Evolutionary conservation across 2,888 invertebrate species (phyloP).

Genomic region (Digitonthophagus gazella): DNA sequence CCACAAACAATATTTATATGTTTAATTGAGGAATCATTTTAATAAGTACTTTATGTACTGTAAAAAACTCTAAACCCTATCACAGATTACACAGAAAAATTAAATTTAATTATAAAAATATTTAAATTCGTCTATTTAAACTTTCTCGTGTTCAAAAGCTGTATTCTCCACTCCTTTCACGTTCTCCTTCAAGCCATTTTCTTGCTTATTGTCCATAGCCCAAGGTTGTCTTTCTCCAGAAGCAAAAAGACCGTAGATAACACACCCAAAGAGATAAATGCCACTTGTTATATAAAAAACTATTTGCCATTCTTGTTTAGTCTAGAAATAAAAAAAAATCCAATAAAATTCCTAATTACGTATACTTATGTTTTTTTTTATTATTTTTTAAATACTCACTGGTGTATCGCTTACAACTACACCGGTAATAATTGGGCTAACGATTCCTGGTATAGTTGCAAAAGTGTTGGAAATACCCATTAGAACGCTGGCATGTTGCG

Average conservation of each 20-base stretch:
- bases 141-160: conserved; percentile 9
- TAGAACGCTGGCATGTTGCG: conserved; percentile 85
- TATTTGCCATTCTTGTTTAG: conserved; percentile 68
- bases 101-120: conserved; percentile 3
- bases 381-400: conserved; percentile 45
- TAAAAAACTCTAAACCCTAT: conserved; percentile 10
- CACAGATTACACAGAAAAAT: conserved; percentile 7
- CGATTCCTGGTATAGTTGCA: conserved; percentile 87
- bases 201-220: conserved; percentile 57
- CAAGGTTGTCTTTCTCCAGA: conserved; percentile 83
- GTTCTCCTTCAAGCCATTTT: conserved; percentile 23
- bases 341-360: too few species aligned
- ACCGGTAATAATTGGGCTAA: conserved; percentile 83
- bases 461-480: conserved; percentile 92
- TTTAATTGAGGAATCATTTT: not conserved
- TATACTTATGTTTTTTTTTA: not conserved
- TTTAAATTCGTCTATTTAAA: not conserved
- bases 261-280: conserved; percentile 79
- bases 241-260: conserved; percentile 78
- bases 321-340: conserved; percentile 31
- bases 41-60: not conserved
- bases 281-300: conserved; percentile 84
- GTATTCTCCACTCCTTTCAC: conserved; percentile 8
- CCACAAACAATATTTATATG: too few species aligned
- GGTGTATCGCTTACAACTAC: conserved; percentile 70